Evolutionary conservation across 2,888 invertebrate species (phyloP).

Genomic region (Rhaphigaster nebulosa): DNA sequence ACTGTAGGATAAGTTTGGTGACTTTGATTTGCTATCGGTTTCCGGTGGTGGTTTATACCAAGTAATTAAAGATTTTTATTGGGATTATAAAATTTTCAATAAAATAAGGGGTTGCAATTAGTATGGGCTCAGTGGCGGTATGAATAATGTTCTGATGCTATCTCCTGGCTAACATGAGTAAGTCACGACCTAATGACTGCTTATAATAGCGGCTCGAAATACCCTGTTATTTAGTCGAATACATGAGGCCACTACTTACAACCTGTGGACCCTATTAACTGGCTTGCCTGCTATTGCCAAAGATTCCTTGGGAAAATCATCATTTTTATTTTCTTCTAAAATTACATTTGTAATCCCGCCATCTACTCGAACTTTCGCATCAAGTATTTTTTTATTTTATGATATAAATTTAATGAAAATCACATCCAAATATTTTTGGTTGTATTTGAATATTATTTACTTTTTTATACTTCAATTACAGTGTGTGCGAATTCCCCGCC

Average conservation of each 20-base stretch:
- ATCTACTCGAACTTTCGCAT: no score
- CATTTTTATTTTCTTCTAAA: not conserved
- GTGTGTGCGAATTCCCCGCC: no score
- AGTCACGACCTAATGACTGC: slow-evolving; percentile 41
- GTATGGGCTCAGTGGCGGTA: slow-evolving; percentile 20
- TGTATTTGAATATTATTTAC: no score
- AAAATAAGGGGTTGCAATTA: slow-evolving; percentile 6
- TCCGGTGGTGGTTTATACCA: not conserved
- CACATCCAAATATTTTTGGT: no score
- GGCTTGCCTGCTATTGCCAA: not conserved
- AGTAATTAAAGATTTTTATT: not conserved
- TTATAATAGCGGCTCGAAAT: slow-evolving; percentile 21
- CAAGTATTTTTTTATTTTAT: no score
- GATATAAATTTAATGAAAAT: no score
- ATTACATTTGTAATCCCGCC: no score
- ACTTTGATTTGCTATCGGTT: not conserved
- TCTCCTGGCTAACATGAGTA: slow-evolving; percentile 15
- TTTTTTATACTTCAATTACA: no score
- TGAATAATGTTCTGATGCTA: slow-evolving; percentile 26
- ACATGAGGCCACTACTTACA: not conserved
- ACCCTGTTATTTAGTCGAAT: slow-evolving; percentile 23
- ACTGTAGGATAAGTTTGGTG: not conserved
- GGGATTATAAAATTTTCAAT: not conserved
- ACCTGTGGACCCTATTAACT: not conserved
- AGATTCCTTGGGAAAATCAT: not conserved